Evolutionary conservation across 2,113 vertebrate species (phyloP), one percentile per base, ranked within the genome.

Genomic region (Alethe castanea): DNA sequence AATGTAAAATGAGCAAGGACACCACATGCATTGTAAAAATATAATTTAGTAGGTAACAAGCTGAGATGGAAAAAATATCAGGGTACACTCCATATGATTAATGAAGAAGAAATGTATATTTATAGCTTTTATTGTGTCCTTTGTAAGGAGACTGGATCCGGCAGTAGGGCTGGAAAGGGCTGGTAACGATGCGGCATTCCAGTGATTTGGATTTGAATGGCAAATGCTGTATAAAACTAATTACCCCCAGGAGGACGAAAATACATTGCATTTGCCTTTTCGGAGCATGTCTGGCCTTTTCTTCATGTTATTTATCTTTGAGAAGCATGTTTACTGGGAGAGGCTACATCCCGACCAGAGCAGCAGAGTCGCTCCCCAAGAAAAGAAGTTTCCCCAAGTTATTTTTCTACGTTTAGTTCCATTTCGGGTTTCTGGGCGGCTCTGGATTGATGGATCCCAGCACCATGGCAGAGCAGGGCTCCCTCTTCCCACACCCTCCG

Each of bases 171-270:
- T 72, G 38, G 91, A 71, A 57, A 36, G 0, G 20, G 14, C 66
- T 73, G 42, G 71, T 57, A 61, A 64, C 2, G 38, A 69, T 14
- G 73, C 26, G 8, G 72, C 79, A 88, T 88, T 87, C 69, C 42
- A 66, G 40, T 5, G 31, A 65, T 47, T 53, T 18, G 65, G 71
- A 90, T 92, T 87, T 88, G 86, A 88, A 81, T 85, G 67, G 89
- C 92, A 96, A 96, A 96, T 8, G 60, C 67, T 25, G 50, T 22
- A 33, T 80, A 56, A 80, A 92, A 54, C 36, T 35, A 81, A 88
- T 88, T 92, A 82, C 35, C 52, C 82, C 61, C 76, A 35, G 56
- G 91, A 96, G 86, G 62, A 87, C 9, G 88, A 66, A 82, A 78
- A 70, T 26, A 45, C 47, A 29, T 35, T 36, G 56, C 23, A 28